These are phyloP conservation scores for Acanthaster planci DNA, from an alignment of 35 echinoderm and acorn worm genomes.

Conservation along the genomic window DNA sequence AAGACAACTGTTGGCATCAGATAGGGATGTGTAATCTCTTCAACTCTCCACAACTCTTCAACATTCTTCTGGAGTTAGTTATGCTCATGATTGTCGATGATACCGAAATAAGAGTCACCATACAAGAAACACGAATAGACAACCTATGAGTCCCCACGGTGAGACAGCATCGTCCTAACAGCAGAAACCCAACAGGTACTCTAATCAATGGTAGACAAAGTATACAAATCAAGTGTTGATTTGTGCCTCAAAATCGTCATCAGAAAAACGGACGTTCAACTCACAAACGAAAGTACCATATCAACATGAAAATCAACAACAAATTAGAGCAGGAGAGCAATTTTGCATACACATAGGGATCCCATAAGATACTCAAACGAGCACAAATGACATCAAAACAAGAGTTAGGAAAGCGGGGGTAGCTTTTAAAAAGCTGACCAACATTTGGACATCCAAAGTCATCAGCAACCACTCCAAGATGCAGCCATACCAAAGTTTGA, in stretches of 20 bases:
- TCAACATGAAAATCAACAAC: background rate
- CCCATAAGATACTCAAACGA: background rate
- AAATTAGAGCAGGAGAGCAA: background rate
- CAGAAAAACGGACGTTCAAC: background rate
- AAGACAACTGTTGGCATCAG: background rate
- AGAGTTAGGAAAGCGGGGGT: background rate
- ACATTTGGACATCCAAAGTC: background rate
- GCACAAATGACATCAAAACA: background rate
- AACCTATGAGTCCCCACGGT: constrained; percentile 31
- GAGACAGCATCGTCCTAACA: background rate
- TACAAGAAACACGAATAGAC: background rate
- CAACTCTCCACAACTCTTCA: constrained; percentile 32
- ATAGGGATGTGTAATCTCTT: constrained; percentile 24
- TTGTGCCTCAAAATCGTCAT: background rate
- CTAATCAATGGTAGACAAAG: too few species aligned
- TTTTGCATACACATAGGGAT: background rate
- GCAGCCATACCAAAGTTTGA: constrained; percentile 18
- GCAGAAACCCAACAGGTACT: background rate
- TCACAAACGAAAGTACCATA: background rate
- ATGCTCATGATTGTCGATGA: background rate
- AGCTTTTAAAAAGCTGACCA: background rate
- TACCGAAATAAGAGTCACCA: constrained; percentile 4
- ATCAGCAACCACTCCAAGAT: constrained; percentile 2
- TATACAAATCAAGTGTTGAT: background rate
- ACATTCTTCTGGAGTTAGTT: constrained; percentile 34